Conservation (phyloP, 92 coral and sea anemone genomes). For the Siderastrea radians region DNA sequence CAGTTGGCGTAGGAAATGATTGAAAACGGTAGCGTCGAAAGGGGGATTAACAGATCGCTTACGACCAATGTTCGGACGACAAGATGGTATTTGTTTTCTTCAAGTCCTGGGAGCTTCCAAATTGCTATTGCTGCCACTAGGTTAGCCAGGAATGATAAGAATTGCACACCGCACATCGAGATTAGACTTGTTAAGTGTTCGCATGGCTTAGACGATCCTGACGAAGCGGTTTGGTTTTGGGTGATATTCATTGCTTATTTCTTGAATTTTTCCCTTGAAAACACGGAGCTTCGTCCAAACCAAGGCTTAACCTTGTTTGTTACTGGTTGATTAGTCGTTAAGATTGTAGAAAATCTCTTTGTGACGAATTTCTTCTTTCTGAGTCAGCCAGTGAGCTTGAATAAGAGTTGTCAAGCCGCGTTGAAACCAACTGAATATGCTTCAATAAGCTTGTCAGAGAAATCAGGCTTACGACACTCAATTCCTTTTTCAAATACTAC, state of each 20-base stretch:
- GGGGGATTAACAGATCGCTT: conserved; percentile 76
- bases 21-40: conserved; percentile 78
- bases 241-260: conserved; percentile 15
- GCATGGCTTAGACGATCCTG: background rate
- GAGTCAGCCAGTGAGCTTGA: no score
- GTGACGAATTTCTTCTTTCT: background rate
- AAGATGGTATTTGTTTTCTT: conserved; percentile 80
- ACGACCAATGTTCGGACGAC: conserved; percentile 81
- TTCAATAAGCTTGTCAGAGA: no score
- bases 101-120: conserved; percentile 81
- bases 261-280: background rate
- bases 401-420: background rate
- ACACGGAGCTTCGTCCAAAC: background rate
- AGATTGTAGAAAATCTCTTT: background rate
- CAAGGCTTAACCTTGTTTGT: background rate
- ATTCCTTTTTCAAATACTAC: background rate
- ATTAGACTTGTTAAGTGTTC: background rate
- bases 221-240: background rate
- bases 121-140: conserved; percentile 78
- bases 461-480: background rate
- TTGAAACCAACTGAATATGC: background rate
- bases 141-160: conserved; percentile 69
- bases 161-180: conserved; percentile 49
- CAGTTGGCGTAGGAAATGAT: conserved; percentile 75
- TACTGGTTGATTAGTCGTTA: background rate